phyloP scores from a whole-genome alignment of 2,888 invertebrate genomes.

The Drymonia ruficornis region DNA sequence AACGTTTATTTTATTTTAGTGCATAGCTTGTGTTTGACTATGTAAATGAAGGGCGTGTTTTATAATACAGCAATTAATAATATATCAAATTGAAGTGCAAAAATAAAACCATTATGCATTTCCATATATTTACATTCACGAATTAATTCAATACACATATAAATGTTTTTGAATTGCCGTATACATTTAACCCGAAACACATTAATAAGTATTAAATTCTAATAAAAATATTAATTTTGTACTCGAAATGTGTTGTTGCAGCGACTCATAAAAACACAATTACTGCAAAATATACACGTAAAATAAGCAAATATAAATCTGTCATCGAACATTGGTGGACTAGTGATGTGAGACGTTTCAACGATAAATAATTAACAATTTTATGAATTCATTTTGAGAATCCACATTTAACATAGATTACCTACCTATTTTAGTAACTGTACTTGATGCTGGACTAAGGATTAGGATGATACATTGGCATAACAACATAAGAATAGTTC shows the following conservation, averaged over 20 bases:
- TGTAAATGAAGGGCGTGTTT: background rate
- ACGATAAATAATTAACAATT: too few species aligned
- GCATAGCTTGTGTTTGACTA: background rate
- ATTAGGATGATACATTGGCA: too few species aligned
- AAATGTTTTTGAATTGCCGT: background rate
- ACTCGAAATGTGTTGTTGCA: background rate
- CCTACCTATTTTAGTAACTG: too few species aligned
- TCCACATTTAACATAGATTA: too few species aligned
- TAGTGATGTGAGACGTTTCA: too few species aligned
- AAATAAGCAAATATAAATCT: constrained; percentile 1
- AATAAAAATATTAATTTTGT: constrained; percentile 4
- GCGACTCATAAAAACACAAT: constrained; percentile 21
- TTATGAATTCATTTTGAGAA: too few species aligned
- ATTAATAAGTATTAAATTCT: background rate
- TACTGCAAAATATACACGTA: constrained; percentile 25
- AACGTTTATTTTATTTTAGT: background rate
- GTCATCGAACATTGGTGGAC: background rate
- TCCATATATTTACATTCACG: background rate
- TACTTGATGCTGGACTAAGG: too few species aligned
- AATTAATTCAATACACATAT: background rate
- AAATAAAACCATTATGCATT: background rate
- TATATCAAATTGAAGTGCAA: background rate
- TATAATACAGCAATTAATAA: background rate
- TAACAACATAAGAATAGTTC: too few species aligned
- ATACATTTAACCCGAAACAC: background rate